Evolutionary conservation across 2,113 vertebrate species (phyloP), one percentile per base, ranked within the genome.

Genomic region (Micronycteris hirsuta): DNA sequence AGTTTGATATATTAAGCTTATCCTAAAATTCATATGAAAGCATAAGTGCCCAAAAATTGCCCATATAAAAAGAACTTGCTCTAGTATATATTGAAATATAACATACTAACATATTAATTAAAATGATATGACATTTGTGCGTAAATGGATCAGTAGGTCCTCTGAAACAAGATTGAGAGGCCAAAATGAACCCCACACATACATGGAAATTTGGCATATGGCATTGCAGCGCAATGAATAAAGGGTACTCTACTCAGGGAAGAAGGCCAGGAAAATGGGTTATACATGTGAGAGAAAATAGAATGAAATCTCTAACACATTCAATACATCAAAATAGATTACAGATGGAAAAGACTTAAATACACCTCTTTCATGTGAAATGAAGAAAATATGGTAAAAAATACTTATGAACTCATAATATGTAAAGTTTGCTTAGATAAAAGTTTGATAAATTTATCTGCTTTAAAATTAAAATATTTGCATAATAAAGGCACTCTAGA

Each of bases 311-410:
- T 70, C 36, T 86, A 97, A 87, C 26, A 74, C 4, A 93, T 33
- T 86, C 17, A 28, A 41, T 38, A 74, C 20, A 80, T 33, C 28
- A 86, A 96, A 95, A 93, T 78, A 91, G 45, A 65, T 80, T 96
- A 7, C 70, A 91, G 24, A 68, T 68, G 7, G 19, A 73, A 52
- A 38, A 84, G 26, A 67, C 3, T 45, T 89, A 95, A 89, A 89
- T 70, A 16, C 6, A 94, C 16, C 36, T 56, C 22, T 63, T 83
- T 38, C 20, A 56, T 45, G 4, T 54, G 41, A 61, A 84, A 91
- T 85, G 1, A 91, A 71, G 15, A 68, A 86, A 77, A 82, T 63
- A 45, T 1, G 2, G 24, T 85, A 41, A 90, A 76, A 83, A 33
- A 8, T 28, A 43, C 52, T 54, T 82, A 77, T 77, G 7, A 68